Percentiles rank a stretch among this genome's conserved stretches.
phyloP scores from a whole-genome alignment of 1,140 invertebrate species.

The Zaprionus tsacasi region DNA sequence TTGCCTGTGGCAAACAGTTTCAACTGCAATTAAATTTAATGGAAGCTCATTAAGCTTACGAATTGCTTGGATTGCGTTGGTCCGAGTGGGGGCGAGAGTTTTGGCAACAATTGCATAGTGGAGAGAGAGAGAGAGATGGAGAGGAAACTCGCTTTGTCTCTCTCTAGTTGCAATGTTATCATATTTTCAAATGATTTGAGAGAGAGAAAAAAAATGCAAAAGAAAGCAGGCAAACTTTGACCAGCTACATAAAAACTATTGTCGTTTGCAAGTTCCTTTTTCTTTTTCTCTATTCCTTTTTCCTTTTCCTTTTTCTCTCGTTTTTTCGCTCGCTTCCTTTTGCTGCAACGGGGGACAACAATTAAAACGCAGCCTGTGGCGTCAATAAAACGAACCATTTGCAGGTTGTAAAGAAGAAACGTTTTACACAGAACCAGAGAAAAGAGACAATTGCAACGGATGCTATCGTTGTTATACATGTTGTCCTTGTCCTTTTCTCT shows the following conservation, averaged over 20 bases:
- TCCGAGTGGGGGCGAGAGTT: constrained; percentile 22
- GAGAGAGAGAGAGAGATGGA: neutral
- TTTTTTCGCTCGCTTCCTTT: constrained; percentile 27
- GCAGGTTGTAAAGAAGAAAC: constrained; percentile 54
- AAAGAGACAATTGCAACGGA: constrained; percentile 14
- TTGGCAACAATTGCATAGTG: constrained; percentile 68
- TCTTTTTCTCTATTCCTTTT: constrained; percentile 28
- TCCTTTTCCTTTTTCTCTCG: constrained; percentile 10
- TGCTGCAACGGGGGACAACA: constrained; percentile 51
- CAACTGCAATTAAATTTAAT: constrained; percentile 82
- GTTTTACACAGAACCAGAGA: constrained; percentile 37
- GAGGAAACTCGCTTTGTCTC: neutral
- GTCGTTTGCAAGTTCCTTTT: constrained; percentile 38
- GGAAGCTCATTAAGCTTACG: constrained; percentile 76
- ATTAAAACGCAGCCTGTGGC: constrained; percentile 68
- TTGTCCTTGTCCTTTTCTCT: neutral
- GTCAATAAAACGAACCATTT: constrained; percentile 61
- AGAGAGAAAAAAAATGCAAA: constrained; percentile 40
- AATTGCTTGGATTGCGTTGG: constrained; percentile 52
- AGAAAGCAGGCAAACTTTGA: constrained; percentile 13
- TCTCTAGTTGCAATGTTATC: constrained; percentile 45
- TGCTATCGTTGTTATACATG: neutral
- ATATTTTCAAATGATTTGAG: constrained; percentile 17
- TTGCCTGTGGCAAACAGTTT: constrained; percentile 58
- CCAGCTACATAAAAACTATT: constrained; percentile 45